phyloP scores from a whole-genome alignment of 2,113 vertebrate genomes.

The Brienomyrus longianalis region DNA sequence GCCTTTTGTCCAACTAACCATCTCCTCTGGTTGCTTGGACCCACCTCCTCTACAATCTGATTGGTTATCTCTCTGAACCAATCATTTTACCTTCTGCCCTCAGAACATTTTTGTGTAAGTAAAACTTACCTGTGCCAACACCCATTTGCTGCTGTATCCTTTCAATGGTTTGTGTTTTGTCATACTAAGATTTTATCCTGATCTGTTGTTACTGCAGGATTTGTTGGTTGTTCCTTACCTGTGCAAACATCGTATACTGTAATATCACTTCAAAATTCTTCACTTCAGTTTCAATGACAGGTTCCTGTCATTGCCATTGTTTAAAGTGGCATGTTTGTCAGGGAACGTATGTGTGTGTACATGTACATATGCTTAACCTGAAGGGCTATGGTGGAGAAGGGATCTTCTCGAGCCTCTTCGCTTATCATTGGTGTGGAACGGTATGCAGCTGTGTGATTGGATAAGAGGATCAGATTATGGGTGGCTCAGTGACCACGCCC shows the following conservation, averaged over 20 bases:
- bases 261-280: neutral
- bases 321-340: neutral
- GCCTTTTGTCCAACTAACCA: neutral
- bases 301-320: neutral
- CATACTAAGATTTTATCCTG: neutral
- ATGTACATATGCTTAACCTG: neutral
- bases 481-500: neutral
- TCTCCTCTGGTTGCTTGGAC: too few relatives aligned
- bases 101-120: too few relatives aligned
- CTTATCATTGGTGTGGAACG: neutral
- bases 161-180: neutral
- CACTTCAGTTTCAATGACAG: neutral
- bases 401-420: neutral
- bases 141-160: neutral
- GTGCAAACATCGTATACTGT: neutral
- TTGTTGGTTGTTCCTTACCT: neutral
- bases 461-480: neutral
- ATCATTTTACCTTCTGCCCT: too few relatives aligned
- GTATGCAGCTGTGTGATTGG: neutral
- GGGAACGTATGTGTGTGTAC: neutral
- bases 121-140: neutral
- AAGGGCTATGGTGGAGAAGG: neutral
- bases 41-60: too few relatives aligned
- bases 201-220: neutral
- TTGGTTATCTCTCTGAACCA: too few relatives aligned